Base-by-base conservation (phyloP, 2,113 vertebrate species). In the Anguilla japonica region DNA sequence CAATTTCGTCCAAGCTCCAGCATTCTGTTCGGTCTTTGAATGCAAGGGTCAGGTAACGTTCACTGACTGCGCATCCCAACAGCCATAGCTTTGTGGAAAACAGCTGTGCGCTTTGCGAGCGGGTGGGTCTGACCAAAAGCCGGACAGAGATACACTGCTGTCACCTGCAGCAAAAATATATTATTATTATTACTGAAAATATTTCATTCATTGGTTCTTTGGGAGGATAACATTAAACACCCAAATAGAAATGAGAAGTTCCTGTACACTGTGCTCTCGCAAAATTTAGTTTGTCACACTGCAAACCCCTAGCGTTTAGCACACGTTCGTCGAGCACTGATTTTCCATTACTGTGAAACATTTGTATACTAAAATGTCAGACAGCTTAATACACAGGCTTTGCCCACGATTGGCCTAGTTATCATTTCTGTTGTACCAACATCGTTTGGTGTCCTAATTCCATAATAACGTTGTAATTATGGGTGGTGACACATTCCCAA, bases 61-160 rank as follows among this genome's bases (percentile, higher is more conserved):
- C 98, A 0, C 93, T 94, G 84, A 97, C 91, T 92, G 78, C 11
- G 90, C 94, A 79, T 97, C 97, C 60, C 5, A 81, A 91, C 96
- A 98, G 41, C 93, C 95, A 34, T 34, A 2, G 83, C 89, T 92
- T 40, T 56, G 84, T 7, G 1, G 75, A 82, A 84, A 22, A 34
- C 29, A 63, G 13, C 4, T 11, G 26, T 53, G 82, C 80, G 83
- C 57, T 18, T 85, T 88, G 0, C 18, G 87, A 39, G 43, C 78
- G 50, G 88, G 60, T 11, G 29, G n/a, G 0, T 67, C 81, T 14
- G 83, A 53, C 0, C n/a, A 79, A 9, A 94, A 95, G 22, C 97
- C 96, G 0, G 92, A 93, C 40, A 97, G 60, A 39, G 85, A 90
- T 50, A 94, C 91, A 26, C 82, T 79, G 41, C 88, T 56, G 50